Conservation (phyloP, 2,113 vertebrate species). For the Gallinago undulata region DNA sequence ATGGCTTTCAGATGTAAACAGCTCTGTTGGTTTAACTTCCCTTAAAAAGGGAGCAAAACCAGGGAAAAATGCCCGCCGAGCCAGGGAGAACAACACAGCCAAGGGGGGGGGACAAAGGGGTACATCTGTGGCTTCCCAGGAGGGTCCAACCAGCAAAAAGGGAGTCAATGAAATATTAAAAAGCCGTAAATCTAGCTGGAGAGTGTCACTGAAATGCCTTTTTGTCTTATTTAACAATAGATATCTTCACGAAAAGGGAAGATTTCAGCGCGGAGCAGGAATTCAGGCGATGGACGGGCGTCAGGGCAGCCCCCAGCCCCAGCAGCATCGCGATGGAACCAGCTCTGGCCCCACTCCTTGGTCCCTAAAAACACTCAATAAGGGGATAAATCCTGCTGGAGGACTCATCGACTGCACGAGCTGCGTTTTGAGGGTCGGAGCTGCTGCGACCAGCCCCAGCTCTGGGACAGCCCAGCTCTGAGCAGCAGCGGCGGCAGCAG, state of each 20-base stretch:
- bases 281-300: rapidly evolving
- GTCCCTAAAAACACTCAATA: rapidly evolving
- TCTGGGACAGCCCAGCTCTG: neutral
- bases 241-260: neutral
- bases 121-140: neutral
- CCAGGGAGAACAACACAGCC: neutral
- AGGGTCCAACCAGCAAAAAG: neutral
- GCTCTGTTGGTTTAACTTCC: neutral
- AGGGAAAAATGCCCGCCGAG: neutral
- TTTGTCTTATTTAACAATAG: neutral
- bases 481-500: neutral
- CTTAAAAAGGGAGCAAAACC: neutral
- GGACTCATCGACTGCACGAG: neutral
- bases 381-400: neutral
- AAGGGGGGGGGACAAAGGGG: too few relatives aligned
- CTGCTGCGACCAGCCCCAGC: neutral
- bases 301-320: neutral
- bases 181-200: neutral
- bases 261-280: neutral
- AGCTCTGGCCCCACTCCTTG: neutral
- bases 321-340: rapidly evolving
- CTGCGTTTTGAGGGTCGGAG: neutral
- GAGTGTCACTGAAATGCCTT: neutral
- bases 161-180: neutral
- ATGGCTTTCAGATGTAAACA: neutral